A percentile compares a stretch with the other conserved stretches of the same genome.
phyloP scores from a whole-genome alignment of 2,113 vertebrate species.

The Balaeniceps rex region DNA sequence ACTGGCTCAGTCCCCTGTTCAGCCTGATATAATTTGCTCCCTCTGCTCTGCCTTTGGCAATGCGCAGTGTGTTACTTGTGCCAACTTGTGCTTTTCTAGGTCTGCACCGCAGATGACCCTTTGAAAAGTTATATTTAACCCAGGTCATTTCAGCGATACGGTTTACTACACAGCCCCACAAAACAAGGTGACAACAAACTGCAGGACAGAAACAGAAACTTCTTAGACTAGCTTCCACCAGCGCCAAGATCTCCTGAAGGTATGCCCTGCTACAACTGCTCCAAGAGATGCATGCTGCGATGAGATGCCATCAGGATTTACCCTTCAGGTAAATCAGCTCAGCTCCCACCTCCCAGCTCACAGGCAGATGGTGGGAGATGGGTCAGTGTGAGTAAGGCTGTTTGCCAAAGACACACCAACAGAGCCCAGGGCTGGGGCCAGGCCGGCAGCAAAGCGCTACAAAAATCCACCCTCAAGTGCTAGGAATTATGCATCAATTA shows the following conservation, averaged over 20 bases:
- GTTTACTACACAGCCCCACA: neutral
- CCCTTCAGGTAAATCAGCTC: neutral
- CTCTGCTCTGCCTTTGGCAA: neutral
- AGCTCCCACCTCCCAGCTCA: neutral
- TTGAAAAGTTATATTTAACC: neutral
- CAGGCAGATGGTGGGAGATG: neutral
- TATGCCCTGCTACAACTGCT: neutral
- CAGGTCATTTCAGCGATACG: neutral
- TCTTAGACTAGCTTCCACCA: neutral
- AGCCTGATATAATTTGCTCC: neutral
- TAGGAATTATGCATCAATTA: neutral
- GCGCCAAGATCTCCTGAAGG: neutral
- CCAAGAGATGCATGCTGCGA: neutral
- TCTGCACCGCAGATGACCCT: neutral
- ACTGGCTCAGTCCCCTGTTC: neutral
- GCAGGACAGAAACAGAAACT: neutral
- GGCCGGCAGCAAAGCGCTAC: neutral
- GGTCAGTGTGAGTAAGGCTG: neutral
- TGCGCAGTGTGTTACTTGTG: rapidly evolving
- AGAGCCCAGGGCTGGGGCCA: neutral
- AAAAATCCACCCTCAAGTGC: neutral
- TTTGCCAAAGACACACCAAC: neutral
- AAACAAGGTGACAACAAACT: neutral
- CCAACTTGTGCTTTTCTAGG: neutral
- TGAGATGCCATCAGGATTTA: neutral